Conservation (phyloP, 2,888 invertebrate genomes). For the Hemaris fuciformis region DNA sequence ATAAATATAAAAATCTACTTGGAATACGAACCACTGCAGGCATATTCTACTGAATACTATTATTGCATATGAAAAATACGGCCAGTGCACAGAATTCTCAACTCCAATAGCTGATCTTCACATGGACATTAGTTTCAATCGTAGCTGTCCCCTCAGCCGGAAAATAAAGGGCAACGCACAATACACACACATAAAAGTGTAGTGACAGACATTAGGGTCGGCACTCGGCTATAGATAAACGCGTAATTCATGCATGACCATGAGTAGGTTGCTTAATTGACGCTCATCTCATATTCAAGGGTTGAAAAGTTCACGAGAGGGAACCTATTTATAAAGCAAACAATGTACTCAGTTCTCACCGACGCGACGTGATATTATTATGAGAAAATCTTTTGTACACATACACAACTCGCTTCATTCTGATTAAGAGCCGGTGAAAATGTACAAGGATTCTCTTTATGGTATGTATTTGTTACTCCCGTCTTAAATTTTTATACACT, state of each 20-base stretch:
- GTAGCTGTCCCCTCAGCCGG: background rate
- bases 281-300: slow-evolving; percentile 66
- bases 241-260: slow-evolving; percentile 32
- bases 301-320: slow-evolving; percentile 57
- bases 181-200: background rate
- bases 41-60: background rate
- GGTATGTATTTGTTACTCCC: background rate
- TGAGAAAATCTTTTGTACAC: slow-evolving; percentile 23
- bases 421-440: background rate
- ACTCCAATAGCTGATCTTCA: background rate
- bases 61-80: background rate
- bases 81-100: background rate
- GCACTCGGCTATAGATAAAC: slow-evolving; percentile 14
- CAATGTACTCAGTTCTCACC: slow-evolving; percentile 16
- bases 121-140: background rate
- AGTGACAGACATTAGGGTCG: slow-evolving; percentile 16
- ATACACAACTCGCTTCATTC: slow-evolving; percentile 17
- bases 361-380: slow-evolving; percentile 4
- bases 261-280: slow-evolving; percentile 59
- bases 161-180: background rate
- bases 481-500: background rate
- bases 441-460: background rate
- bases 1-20: too few species aligned
- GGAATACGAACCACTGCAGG: too few species aligned
- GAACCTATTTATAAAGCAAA: slow-evolving; percentile 54